Percentiles rank a stretch among this genome's conserved stretches.
Conservation (phyloP, 2,113 vertebrate genomes). For the Zosterops hypoxanthus region DNA sequence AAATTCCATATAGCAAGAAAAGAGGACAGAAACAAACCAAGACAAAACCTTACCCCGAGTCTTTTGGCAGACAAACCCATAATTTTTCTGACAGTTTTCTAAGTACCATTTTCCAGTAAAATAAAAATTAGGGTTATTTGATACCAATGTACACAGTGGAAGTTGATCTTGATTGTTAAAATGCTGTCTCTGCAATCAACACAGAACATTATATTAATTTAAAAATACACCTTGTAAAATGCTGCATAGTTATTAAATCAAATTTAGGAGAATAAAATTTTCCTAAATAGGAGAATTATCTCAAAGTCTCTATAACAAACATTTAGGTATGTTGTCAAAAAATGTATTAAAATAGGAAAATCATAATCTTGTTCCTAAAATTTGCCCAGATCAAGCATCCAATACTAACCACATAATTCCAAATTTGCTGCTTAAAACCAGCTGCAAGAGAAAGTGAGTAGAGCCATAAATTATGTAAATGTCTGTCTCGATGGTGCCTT, state of each 20-base stretch:
- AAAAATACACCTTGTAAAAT: neutral
- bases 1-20: neutral
- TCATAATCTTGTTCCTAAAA: neutral
- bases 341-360: neutral
- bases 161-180: slow-evolving; percentile 64
- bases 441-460: neutral
- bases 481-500: neutral
- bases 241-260: neutral
- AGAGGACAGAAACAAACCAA: neutral
- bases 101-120: slow-evolving; percentile 94
- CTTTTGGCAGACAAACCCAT: slow-evolving; percentile 93
- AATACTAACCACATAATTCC: neutral
- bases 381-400: neutral
- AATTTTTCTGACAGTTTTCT: slow-evolving; percentile 82
- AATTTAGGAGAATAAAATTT: neutral
- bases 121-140: slow-evolving; percentile 88
- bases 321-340: neutral
- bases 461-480: neutral
- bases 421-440: neutral
- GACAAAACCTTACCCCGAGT: slow-evolving; percentile 79
- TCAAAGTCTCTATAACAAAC: neutral
- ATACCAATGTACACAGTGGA: slow-evolving; percentile 83
- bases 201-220: neutral
- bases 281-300: neutral
- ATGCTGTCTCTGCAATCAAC: slow-evolving; percentile 65